Percentiles rank a stretch among this genome's conserved stretches.
These are phyloP conservation scores for Zoanthus sociatus DNA, from an alignment of 92 coral and sea anemone species.

Conservation along the genomic window DNA sequence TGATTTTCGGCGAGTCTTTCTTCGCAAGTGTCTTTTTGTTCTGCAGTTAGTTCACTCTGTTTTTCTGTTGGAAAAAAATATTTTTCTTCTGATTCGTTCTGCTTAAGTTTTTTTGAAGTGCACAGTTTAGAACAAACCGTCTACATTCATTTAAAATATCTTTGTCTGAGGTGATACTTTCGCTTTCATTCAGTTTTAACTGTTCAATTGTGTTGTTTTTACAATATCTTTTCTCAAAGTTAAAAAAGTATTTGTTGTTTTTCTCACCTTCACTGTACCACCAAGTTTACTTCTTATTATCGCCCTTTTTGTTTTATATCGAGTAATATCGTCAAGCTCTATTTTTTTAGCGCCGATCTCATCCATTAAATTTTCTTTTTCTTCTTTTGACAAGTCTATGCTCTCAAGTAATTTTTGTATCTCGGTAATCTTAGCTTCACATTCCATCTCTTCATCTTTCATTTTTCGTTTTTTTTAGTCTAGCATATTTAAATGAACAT, in stretches of 20 bases:
- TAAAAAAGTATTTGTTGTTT: conserved; percentile 25
- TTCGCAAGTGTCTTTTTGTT: neutral
- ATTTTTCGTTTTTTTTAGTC: conserved; percentile 9
- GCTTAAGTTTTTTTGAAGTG: neutral
- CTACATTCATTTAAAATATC: conserved; percentile 7
- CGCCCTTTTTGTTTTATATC: conserved; percentile 32
- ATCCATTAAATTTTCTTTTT: neutral
- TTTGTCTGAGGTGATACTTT: conserved; percentile 17
- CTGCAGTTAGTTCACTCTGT: neutral
- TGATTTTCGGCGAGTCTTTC: neutral
- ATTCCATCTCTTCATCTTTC: conserved; percentile 11
- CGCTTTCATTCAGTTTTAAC: neutral
- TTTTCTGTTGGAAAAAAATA: neutral
- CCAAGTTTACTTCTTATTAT: conserved; percentile 28
- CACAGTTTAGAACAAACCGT: neutral
- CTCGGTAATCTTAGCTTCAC: neutral
- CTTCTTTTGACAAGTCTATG: too few relatives aligned
- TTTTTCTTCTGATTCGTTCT: neutral
- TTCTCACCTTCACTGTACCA: conserved; percentile 57
- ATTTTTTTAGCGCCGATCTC: neutral
- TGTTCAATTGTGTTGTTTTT: neutral
- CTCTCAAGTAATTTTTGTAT: neutral
- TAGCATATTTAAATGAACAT: conserved; percentile 13
- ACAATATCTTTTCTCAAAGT: conserved; percentile 15
- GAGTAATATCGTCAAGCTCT: neutral